Conservation (phyloP, 1,140 invertebrate genomes). For the Bombyx mori region DNA sequence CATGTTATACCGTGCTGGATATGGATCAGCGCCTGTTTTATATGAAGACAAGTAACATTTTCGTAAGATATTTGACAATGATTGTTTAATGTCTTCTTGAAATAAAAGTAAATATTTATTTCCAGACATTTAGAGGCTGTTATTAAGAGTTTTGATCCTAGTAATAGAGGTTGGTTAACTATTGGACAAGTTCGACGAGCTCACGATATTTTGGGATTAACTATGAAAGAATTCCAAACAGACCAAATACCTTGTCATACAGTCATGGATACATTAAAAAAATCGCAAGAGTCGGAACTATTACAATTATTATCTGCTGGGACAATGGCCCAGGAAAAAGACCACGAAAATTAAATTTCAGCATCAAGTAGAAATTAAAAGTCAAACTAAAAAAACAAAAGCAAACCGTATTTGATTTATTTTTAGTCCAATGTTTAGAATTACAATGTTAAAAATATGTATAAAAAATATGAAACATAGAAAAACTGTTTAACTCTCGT, state of each 20-base stretch:
- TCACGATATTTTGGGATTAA: conserved; percentile 39
- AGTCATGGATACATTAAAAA: conserved; percentile 26
- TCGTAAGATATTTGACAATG: no score
- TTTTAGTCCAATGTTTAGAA: no score
- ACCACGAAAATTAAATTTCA: neutral
- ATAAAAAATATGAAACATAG: no score
- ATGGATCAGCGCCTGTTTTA: conserved; percentile 40
- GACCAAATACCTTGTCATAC: conserved; percentile 11
- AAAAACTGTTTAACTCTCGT: no score
- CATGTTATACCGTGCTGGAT: conserved; percentile 51
- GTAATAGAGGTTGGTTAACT: conserved; percentile 47
- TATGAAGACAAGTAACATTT: conserved; percentile 41
- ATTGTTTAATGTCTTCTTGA: no score
- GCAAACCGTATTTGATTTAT: no score
- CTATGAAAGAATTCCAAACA: conserved; percentile 25
- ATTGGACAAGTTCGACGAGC: conserved; percentile 41
- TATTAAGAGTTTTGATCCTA: conserved; percentile 58
- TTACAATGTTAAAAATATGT: no score
- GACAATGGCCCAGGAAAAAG: conserved; percentile 1
- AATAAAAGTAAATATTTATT: conserved; percentile 9
- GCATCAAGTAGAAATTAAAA: no score
- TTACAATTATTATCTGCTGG: conserved; percentile 37
- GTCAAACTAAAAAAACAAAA: no score
- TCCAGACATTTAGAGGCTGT: conserved; percentile 52
- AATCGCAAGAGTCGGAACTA: conserved; percentile 40